These are phyloP conservation scores for Eupithecia vulgata DNA, from an alignment of 2,888 invertebrate genomes.

Conservation along the genomic window DNA sequence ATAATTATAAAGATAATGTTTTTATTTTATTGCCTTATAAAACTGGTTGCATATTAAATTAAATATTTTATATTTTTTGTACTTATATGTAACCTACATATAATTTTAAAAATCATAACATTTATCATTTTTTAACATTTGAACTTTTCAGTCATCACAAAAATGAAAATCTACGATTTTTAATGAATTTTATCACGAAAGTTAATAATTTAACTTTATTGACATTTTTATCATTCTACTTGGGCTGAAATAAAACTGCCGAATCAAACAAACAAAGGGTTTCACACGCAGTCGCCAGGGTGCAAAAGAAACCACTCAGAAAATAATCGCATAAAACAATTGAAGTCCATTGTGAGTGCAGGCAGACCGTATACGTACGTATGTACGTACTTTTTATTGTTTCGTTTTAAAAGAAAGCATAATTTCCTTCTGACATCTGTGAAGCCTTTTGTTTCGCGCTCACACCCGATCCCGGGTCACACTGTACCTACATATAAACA, in stretches of 20 bases:
- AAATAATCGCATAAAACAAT: neutral
- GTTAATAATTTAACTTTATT: slow-evolving; percentile 7
- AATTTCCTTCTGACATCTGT: neutral
- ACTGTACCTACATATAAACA: slow-evolving; percentile 21
- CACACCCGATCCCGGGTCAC: slow-evolving; percentile 9
- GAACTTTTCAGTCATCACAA: neutral
- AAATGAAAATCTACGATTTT: neutral
- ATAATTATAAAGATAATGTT: too few species aligned
- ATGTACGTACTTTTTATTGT: neutral
- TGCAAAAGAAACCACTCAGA: neutral
- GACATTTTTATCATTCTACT: slow-evolving; percentile 16
- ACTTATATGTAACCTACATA: neutral
- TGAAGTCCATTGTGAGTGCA: neutral
- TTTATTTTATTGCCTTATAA: too few species aligned
- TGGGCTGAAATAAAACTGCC: slow-evolving; percentile 21
- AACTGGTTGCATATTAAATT: neutral
- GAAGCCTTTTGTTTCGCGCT: slow-evolving; percentile 4
- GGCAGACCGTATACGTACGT: too few species aligned
- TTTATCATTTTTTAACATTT: too few species aligned
- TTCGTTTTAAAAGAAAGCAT: neutral
- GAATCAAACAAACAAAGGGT: slow-evolving; percentile 26
- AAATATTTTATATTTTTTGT: neutral
- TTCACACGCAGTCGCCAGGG: slow-evolving; percentile 21
- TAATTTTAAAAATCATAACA: neutral
- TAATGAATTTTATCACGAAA: neutral